Evolutionary conservation across 2,888 invertebrate species (phyloP).

Genomic region (Agriopis leucophaearia): DNA sequence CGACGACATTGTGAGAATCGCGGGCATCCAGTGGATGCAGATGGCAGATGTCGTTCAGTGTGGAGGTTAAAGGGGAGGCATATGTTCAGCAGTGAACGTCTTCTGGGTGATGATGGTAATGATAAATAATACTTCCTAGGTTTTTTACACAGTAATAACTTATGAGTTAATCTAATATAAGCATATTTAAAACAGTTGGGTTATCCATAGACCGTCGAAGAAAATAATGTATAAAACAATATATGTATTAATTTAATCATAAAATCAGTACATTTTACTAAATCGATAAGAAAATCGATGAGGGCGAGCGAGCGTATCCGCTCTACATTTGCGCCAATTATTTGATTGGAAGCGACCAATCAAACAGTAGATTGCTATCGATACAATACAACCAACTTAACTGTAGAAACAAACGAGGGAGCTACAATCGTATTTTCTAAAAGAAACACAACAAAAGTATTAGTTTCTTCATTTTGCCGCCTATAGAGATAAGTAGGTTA

Average conservation of each 20-base stretch:
- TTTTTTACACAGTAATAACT: too few species aligned
- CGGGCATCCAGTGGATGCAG: too few species aligned
- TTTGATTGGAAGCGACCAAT: slow-evolving; percentile 66
- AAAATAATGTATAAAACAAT: too few species aligned
- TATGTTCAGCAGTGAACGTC: too few species aligned
- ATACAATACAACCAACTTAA: slow-evolving; percentile 24
- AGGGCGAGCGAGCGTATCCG: slow-evolving; percentile 43
- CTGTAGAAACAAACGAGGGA: neutral
- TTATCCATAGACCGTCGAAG: too few species aligned
- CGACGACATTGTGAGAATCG: too few species aligned
- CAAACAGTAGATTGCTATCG: slow-evolving; percentile 59
- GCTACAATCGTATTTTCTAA: neutral
- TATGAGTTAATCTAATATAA: too few species aligned
- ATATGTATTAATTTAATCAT: neutral
- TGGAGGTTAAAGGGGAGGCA: too few species aligned
- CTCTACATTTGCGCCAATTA: slow-evolving; percentile 59
- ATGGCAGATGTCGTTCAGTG: too few species aligned
- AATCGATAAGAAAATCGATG: slow-evolving; percentile 40
- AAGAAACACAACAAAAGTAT: neutral
- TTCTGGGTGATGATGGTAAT: too few species aligned
- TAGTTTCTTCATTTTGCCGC: neutral
- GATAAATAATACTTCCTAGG: too few species aligned
- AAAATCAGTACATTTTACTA: neutral
- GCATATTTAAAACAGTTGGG: too few species aligned
- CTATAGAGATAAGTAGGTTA: neutral